Conservation (phyloP, 2,888 invertebrate species). For the Bruchidius siliquastri region DNA sequence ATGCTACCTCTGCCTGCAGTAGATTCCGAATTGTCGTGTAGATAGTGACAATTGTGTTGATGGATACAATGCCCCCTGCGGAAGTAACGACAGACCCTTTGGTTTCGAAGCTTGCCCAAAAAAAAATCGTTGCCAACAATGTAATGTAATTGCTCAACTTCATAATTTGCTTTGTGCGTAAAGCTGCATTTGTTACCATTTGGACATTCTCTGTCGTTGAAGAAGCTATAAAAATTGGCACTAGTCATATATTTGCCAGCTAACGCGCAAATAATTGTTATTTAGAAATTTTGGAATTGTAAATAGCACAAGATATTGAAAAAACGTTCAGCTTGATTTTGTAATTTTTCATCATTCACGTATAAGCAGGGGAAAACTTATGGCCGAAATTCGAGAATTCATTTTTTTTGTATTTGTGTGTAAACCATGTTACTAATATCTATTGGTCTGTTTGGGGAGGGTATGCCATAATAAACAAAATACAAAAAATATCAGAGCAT, state of each 20-base stretch:
- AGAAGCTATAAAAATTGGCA: conserved; percentile 22
- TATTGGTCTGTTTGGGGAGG: too few species aligned
- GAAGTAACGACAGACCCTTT: conserved; percentile 31
- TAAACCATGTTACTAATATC: too few species aligned
- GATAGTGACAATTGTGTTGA: conserved; percentile 32
- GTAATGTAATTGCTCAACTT: conserved; percentile 25
- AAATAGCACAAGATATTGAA: too few species aligned
- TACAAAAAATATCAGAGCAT: too few species aligned
- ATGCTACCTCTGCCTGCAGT: conserved; percentile 15
- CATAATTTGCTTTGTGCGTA: conserved; percentile 22
- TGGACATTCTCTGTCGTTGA: conserved; percentile 21
- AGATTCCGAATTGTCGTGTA: conserved; percentile 22
- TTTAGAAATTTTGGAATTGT: too few species aligned
- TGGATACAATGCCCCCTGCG: conserved; percentile 31
- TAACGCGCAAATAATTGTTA: too few species aligned
- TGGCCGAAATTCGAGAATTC: too few species aligned
- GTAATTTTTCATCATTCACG: too few species aligned
- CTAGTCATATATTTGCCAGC: neutral
- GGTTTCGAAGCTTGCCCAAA: conserved; percentile 22
- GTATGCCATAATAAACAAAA: too few species aligned
- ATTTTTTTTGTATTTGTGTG: too few species aligned
- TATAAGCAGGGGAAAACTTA: too few species aligned
- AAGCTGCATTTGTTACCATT: conserved; percentile 21
- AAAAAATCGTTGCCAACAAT: conserved; percentile 23
- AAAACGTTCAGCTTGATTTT: too few species aligned